Base-by-base conservation (phyloP, 2,888 invertebrate genomes). In the Drosophila macrospina region DNA sequence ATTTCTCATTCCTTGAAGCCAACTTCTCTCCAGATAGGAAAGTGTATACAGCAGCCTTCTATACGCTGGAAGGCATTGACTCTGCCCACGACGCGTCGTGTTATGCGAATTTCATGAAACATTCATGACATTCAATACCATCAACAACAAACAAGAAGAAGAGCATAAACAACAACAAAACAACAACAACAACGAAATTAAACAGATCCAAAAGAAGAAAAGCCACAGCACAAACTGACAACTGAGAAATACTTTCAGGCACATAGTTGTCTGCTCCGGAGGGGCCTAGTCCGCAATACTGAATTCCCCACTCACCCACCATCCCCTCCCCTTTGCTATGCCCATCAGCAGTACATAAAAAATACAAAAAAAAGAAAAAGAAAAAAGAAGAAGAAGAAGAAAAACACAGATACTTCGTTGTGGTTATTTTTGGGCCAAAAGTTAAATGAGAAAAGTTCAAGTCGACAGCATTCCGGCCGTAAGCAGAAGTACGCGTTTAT, bases 371-470 rank as follows among this genome's bases (percentile, higher is more conserved):
- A 37, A 13, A 26, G 20, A 20, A 20, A 3, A 20, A 20, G 20
- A 20, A 20, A 20, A 36, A 41, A n/a, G n/a, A n/a, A n/a, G n/a
- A 20, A 20, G 20, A 20, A 20, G 20, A 20, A 20, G 20, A 20
- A 20, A 20, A 36, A 41, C n/a, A 15, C 47, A 45, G 15, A 61
- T 44, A 41, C 48, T 68, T 61, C 32, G 62, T 37, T 56, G 61
- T 45, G 55, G 80, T 60, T 80, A 65, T 66, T 74, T 69, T 64
- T 56, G 52, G 63, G 48, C 65, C 20, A 67, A 77, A 87, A 86
- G 83, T 87, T 88, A 87, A 89, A 87, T 86, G 80, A 86, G 74
- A 89, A 88, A 89, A 88, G 74, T 86, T 86, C 66, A 45, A 44
- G 6, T 59, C 52, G 13, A 39, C 26, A 37, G 39, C 55, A 63